Percentiles rank a stretch among this genome's conserved stretches.
These are phyloP conservation scores for Malurus leucopterus DNA, from an alignment of 2,797 vertebrate species.

Conservation along the genomic window DNA sequence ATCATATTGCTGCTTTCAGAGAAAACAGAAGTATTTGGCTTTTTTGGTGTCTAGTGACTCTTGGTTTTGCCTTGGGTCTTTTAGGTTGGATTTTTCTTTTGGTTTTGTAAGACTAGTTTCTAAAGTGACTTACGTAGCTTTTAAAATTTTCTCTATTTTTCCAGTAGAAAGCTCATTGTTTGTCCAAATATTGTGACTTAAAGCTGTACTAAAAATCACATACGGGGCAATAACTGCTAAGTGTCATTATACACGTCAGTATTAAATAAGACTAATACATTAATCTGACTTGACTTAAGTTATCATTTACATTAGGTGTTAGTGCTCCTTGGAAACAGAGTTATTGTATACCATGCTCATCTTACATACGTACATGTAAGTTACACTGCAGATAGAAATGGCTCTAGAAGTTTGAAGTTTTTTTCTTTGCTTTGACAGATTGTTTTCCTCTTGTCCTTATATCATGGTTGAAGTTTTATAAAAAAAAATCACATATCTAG, in stretches of 20 bases:
- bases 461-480: background rate
- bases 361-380: rapidly evolving
- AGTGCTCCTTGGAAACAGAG: background rate
- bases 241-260: background rate
- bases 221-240: background rate
- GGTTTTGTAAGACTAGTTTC: background rate
- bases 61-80: background rate
- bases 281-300: background rate
- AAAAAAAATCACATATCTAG: background rate
- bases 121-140: background rate
- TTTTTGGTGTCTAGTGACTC: background rate
- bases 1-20: background rate
- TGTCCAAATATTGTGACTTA: background rate
- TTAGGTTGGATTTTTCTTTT: background rate
- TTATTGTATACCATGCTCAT: background rate
- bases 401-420: background rate
- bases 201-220: background rate
- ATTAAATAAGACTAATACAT: background rate
- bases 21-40: background rate
- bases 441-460: background rate
- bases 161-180: background rate
- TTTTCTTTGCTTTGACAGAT: background rate
- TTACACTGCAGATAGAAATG: background rate
- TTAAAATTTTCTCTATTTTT: background rate
- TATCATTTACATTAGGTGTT: background rate